Base-by-base conservation (phyloP, 2,888 invertebrate genomes). In the Barypeithes pellucidus region DNA sequence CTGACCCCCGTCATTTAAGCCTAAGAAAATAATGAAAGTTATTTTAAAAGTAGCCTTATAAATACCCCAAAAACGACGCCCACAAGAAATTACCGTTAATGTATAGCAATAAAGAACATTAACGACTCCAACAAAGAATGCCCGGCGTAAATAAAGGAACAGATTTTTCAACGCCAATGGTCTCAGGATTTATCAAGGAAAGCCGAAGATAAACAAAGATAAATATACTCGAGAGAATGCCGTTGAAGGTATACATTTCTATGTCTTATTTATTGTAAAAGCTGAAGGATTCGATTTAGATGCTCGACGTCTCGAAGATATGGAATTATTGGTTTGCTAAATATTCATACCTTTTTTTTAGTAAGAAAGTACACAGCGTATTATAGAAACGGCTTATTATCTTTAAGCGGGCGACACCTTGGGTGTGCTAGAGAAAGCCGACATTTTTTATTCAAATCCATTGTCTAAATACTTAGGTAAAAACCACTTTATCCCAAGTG, bases 121-220 rank as follows among this genome's bases (percentile, higher is more conserved):
- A 54, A 54, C 24, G 52, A 54, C 52, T 54, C 14, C 29, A 54
- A 29, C 52, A 54, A 54, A 54, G 52, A 29, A 54, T 54, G 29
- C 29, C 52, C 52, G 29, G 14, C 45, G 47, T 24, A 63, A 68
- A 68, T 61, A 61, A 68, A 61, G 59, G 47, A 68, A 47, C 24
- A 24, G 36, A 68, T 68, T 68, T 60, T 68, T 68, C 61, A 61
- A 68, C 41, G 61, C 50, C 60, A 68, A 59, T 61, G 68, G 39
- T 45, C 61, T 33, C 39, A 50, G 39, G 59, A 68, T 68, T 60
- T 68, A 68, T 68, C 68, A 68, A 50, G 50, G 24, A 68, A 39
- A 50, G 41, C 20, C 60, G 50, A 39, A n/a, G 50, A 50, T 60
- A 68, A 68, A 68, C 61, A 59, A 68, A 68, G 68, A 68, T 68